A percentile compares a stretch with the other conserved stretches of the same genome.
phyloP scores from a whole-genome alignment of 2,113 vertebrate species.

The Phoenicopterus ruber region DNA sequence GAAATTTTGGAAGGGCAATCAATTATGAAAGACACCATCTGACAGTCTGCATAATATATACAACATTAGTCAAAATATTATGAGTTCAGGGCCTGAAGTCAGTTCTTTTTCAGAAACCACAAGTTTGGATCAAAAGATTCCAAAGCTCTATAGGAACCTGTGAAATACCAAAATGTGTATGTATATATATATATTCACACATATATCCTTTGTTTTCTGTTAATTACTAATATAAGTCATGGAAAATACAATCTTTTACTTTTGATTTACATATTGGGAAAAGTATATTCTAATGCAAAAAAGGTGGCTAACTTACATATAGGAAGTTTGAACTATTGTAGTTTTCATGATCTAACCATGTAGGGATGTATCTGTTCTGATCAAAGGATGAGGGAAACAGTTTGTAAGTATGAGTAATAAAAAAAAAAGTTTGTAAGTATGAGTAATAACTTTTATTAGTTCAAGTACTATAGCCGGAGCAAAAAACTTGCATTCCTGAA shows the following conservation, averaged over 20 bases:
- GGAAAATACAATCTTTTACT: not conserved
- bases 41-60: not conserved
- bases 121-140: not conserved
- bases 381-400: not conserved
- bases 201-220: not conserved
- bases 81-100: not conserved
- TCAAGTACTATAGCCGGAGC: not conserved
- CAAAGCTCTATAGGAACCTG: not conserved
- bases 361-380: not conserved
- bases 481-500: not conserved
- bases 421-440: not conserved
- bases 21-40: slow-evolving; percentile 19
- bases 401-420: not conserved
- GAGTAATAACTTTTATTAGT: not conserved
- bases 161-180: not conserved
- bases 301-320: not conserved
- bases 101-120: not conserved
- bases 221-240: not conserved
- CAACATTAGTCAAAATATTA: not conserved
- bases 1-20: not conserved
- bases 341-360: not conserved
- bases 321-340: not conserved
- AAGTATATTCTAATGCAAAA: not conserved
- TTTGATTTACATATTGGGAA: not conserved
- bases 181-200: not conserved